A percentile compares a stretch with the other conserved stretches of the same genome.
These are phyloP conservation scores for Neosilurus mollespiculum DNA, from an alignment of 2,797 vertebrate species.

Conservation along the genomic window DNA sequence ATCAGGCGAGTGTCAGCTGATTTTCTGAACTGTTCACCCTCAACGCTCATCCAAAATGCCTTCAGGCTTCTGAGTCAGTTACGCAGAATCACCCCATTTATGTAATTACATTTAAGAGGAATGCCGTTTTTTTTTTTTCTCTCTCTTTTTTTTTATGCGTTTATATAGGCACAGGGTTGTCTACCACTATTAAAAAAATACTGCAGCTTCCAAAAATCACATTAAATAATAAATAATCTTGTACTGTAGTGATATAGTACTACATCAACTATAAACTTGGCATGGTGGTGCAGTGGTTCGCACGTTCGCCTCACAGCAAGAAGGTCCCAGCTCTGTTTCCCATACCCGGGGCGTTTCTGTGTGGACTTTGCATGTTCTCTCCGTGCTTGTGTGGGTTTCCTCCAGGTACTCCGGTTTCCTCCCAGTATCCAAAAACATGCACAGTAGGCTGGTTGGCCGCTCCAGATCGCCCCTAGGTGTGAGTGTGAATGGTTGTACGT, in stretches of 20 bases:
- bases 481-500: too few relatives aligned
- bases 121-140: not conserved
- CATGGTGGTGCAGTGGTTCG: too few relatives aligned
- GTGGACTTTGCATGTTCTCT: too few relatives aligned
- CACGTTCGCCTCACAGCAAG: too few relatives aligned
- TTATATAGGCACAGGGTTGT: not conserved
- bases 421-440: too few relatives aligned
- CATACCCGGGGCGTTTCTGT: too few relatives aligned
- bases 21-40: conserved; percentile 13
- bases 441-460: too few relatives aligned
- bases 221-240: not conserved
- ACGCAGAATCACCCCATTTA: conserved; percentile 9
- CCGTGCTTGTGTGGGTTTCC: too few relatives aligned
- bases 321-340: too few relatives aligned
- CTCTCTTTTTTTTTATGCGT: not conserved
- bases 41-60: not conserved
- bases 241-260: not conserved
- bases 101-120: not conserved
- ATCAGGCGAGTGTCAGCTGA: conserved; percentile 32
- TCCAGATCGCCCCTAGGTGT: too few relatives aligned
- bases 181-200: not conserved
- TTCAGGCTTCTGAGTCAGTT: not conserved
- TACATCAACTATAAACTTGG: not conserved
- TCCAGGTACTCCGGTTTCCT: too few relatives aligned
- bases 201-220: not conserved